A percentile compares a stretch with the other conserved stretches of the same genome.
These are phyloP conservation scores for Schizopygopsis malacanthus DNA, from an alignment of 2,797 vertebrate species.

Conservation along the genomic window DNA sequence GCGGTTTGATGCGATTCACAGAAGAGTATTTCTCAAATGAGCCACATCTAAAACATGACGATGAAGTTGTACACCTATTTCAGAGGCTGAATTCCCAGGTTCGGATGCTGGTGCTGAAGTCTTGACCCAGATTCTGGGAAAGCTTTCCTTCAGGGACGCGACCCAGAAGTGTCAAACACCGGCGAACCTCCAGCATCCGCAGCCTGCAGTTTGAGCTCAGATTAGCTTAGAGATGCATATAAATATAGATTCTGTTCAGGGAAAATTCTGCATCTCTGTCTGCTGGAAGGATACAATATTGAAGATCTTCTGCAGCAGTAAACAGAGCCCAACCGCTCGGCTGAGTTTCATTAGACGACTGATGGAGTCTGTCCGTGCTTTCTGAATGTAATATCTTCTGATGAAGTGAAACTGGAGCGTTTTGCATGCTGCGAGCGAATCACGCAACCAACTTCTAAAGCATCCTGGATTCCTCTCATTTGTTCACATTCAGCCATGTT, in stretches of 20 bases:
- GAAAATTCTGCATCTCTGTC: slow-evolving; percentile 6
- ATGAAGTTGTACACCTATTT: slow-evolving; percentile 66
- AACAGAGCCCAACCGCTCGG: slow-evolving; percentile 7
- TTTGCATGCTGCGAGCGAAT: neutral
- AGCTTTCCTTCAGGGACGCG: slow-evolving; percentile 78
- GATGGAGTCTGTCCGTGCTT: too few species aligned
- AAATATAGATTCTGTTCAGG: slow-evolving; percentile 17
- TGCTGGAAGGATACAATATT: slow-evolving; percentile 42
- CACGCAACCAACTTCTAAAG: neutral
- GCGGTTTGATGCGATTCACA: neutral
- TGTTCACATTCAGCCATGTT: neutral
- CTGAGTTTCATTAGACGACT: slow-evolving; percentile 18
- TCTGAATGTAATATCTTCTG: neutral
- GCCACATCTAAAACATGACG: slow-evolving; percentile 32
- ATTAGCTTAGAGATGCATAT: slow-evolving; percentile 21
- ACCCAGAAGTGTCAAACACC: slow-evolving; percentile 74
- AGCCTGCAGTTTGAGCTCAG: slow-evolving; percentile 40
- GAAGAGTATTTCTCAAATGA: neutral
- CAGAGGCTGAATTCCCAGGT: slow-evolving; percentile 70
- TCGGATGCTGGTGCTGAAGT: slow-evolving; percentile 73
- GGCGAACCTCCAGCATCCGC: slow-evolving; percentile 13
- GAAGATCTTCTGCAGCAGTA: slow-evolving; percentile 34
- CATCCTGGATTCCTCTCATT: neutral
- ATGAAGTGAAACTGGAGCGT: neutral
- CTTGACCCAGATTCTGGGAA: slow-evolving; percentile 77